Percentiles rank a stretch among this genome's conserved stretches.
Evolutionary conservation across 2,113 vertebrate species (phyloP).

Genomic region (Lonchura striata): DNA sequence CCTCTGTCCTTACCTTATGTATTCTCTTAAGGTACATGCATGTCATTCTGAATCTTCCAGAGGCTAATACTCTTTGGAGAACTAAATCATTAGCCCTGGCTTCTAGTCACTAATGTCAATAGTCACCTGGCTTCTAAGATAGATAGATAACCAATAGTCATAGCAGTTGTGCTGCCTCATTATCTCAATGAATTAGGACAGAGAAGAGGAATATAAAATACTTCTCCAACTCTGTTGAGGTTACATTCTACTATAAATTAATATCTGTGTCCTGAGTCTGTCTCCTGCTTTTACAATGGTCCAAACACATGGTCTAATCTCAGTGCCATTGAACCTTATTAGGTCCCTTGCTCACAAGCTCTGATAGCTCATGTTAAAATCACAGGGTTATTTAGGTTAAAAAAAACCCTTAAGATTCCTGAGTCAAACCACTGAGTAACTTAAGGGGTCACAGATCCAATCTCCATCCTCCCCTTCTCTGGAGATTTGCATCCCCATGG

Average conservation of each 20-base stretch:
- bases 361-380: background rate
- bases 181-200: background rate
- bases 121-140: too few relatives aligned
- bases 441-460: background rate
- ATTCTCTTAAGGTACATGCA: background rate
- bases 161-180: background rate
- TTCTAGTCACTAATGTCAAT: background rate
- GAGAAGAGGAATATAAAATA: background rate
- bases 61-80: background rate
- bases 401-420: background rate
- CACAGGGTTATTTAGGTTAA: background rate
- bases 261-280: background rate
- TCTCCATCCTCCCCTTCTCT: background rate
- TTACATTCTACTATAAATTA: background rate
- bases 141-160: background rate
- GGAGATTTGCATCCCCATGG: background rate
- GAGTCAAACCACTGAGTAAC: background rate
- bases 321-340: background rate
- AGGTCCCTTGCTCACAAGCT: background rate
- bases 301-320: background rate
- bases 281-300: background rate
- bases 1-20: background rate
- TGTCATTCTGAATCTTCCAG: background rate
- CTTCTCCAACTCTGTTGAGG: background rate
- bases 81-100: background rate